A percentile compares a stretch with the other conserved stretches of the same genome.
Conservation (phyloP, 2,113 vertebrate genomes). For the Crypturellus undulatus region DNA sequence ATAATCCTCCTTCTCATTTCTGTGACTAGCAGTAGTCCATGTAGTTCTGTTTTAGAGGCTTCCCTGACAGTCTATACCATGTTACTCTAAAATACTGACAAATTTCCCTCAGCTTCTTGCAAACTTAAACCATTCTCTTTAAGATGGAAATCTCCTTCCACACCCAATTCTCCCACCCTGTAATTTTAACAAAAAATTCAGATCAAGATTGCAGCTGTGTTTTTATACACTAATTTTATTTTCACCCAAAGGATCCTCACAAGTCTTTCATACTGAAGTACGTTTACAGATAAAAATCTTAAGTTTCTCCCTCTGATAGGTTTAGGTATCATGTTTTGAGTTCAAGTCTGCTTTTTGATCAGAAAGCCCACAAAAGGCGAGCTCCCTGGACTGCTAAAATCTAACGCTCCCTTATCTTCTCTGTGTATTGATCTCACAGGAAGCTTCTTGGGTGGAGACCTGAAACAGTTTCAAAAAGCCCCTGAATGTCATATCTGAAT, state of each 20-base stretch:
- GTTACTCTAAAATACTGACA: not conserved
- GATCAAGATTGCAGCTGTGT: not conserved
- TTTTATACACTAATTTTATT: not conserved
- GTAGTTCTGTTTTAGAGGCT: not conserved
- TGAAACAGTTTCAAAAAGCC: not conserved
- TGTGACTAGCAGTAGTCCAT: not conserved
- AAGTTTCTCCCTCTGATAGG: not conserved
- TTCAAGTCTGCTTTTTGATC: not conserved
- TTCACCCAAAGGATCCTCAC: not conserved
- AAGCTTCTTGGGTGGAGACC: conserved; percentile 41
- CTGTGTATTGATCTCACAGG: conserved; percentile 13
- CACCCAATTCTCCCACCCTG: not conserved
- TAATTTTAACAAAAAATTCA: not conserved
- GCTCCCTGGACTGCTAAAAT: not conserved
- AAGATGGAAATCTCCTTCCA: not conserved
- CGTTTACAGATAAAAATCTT: not conserved
- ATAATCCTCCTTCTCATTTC: not conserved
- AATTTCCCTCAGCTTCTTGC: not conserved
- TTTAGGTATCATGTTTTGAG: not conserved
- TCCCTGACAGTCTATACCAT: not conserved
- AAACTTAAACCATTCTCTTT: not conserved
- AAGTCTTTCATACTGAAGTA: not conserved
- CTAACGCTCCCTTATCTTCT: not conserved
- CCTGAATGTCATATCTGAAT: not conserved
- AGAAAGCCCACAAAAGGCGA: not conserved